Percentiles rank a stretch among this genome's conserved stretches.
Evolutionary conservation across 2,888 invertebrate species (phyloP).

Genomic region (Melangyna quadrimaculata): DNA sequence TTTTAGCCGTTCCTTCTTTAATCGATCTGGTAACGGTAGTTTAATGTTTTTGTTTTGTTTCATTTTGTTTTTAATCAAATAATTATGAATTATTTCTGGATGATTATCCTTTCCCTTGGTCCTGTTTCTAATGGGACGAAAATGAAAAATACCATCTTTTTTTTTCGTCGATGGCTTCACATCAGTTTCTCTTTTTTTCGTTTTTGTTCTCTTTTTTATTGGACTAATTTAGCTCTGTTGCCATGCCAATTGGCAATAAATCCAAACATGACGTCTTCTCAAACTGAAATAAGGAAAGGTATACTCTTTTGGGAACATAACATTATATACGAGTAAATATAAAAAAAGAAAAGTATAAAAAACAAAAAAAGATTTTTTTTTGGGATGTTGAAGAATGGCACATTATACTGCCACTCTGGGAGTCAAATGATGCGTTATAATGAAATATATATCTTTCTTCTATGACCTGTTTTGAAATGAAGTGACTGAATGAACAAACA

Average conservation of each 20-base stretch:
- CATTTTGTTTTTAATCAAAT: not conserved
- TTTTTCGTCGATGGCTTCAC: not conserved
- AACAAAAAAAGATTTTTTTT: not conserved
- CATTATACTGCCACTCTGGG: constrained; percentile 13
- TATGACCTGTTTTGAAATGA: not conserved
- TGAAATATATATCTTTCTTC: constrained; percentile 15
- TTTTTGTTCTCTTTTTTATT: too few relatives aligned
- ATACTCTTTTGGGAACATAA: not conserved
- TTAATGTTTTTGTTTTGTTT: constrained; percentile 1
- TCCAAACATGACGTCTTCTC: constrained; percentile 13
- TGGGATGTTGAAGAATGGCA: constrained; percentile 20
- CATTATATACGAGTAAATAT: not conserved
- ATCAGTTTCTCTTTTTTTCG: not conserved
- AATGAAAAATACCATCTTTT: constrained; percentile 18
- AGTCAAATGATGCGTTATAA: constrained; percentile 37
- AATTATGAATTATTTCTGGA: constrained; percentile 26
- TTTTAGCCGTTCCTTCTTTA: not conserved
- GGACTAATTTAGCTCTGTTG: constrained; percentile 3
- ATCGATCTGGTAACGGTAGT: not conserved
- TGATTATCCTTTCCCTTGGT: constrained; percentile 2
- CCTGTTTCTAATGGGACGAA: constrained; percentile 41
- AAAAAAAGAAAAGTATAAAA: not conserved
- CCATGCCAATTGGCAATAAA: constrained; percentile 26
- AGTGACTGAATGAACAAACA: constrained; percentile 11
- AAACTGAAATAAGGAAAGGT: not conserved